Base-by-base conservation (phyloP, 2,113 vertebrate genomes). In the Tragelaphus scriptus region DNA sequence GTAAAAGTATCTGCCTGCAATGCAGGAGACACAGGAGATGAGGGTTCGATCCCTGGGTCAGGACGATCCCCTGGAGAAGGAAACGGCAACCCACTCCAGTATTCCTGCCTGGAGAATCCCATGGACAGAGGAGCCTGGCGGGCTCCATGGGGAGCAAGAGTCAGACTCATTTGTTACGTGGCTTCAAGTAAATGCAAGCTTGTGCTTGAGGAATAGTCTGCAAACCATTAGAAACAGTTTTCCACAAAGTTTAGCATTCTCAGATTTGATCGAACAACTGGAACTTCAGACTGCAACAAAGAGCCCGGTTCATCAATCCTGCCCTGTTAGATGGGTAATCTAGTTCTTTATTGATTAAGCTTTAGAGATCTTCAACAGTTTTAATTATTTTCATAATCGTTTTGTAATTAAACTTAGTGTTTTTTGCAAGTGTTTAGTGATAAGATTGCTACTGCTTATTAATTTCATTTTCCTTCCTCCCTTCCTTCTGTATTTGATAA, bases 381-480 rank as follows among this genome's bases (percentile, higher is more conserved):
- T 93, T 36, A 75, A 82, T 96, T 87, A 85, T 47, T 93, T 96
- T 94, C 75, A 5, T 55, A 97, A 85, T 84, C 21, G 36, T 82
- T 97, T 87, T 92, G 44, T 75, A 88, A 93, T 89, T 53, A 91
- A 90, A 81, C 13, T 23, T 53, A 61, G 7, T 28, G 56, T 80
- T 63, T 79, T 40, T 53, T 44, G 25, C 59, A n/a, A 71, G 44
- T 65, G 23, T 36, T 91, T 91, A 82, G 11, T 56, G 40, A 56
- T 15, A 44, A 23, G 15, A 77, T 11, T 56, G 6, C 21, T 30
- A 51, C 26, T 77, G 44, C 32, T 56, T 56, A 32, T 82, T 58
- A 51, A 84, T 85, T 77, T 85, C 44, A 59, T 28, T 84, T 92
- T 63, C 36, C 23, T 36, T 92, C 51, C 55, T 28, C 26, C n/a